Percentiles rank a stretch among this genome's conserved stretches.
Evolutionary conservation across 2,888 invertebrate genomes (phyloP).

Genomic region (Meiosimyza platycephala): DNA sequence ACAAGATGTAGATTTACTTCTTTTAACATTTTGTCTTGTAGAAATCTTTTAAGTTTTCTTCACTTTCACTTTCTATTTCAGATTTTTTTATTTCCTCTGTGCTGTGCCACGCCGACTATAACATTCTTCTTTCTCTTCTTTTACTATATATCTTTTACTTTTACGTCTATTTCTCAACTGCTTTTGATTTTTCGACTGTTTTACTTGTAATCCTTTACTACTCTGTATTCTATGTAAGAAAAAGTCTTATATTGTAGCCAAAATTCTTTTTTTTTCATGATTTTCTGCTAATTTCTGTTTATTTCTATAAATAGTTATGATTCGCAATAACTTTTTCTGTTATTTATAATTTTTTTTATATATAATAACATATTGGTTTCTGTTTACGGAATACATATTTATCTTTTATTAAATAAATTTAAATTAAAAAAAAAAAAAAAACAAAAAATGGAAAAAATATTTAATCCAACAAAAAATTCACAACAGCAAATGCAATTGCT

Average conservation of each 20-base stretch:
- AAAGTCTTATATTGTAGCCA: background rate
- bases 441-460: conserved; percentile 35
- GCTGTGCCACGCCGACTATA: too few species aligned
- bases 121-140: too few species aligned
- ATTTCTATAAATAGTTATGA: conserved; percentile 20
- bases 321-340: conserved; percentile 31
- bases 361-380: background rate
- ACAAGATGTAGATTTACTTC: conserved; percentile 7
- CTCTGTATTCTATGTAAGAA: too few species aligned
- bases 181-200: conserved; percentile 7
- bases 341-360: conserved; percentile 27
- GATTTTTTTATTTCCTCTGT: too few species aligned
- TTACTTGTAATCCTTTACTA: conserved; percentile 2
- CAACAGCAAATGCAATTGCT: conserved; percentile 67
- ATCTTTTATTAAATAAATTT: conserved; percentile 15
- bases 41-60: too few species aligned
- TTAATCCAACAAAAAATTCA: conserved; percentile 57
- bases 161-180: background rate
- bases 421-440: conserved; percentile 36
- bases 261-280: background rate
- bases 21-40: background rate
- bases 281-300: conserved; percentile 3
- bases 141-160: background rate
- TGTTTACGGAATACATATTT: conserved; percentile 18
- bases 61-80: too few species aligned